Percentiles rank a stretch among this genome's conserved stretches.
phyloP scores from a whole-genome alignment of 2,888 invertebrate genomes.

The Agrotis puta region DNA sequence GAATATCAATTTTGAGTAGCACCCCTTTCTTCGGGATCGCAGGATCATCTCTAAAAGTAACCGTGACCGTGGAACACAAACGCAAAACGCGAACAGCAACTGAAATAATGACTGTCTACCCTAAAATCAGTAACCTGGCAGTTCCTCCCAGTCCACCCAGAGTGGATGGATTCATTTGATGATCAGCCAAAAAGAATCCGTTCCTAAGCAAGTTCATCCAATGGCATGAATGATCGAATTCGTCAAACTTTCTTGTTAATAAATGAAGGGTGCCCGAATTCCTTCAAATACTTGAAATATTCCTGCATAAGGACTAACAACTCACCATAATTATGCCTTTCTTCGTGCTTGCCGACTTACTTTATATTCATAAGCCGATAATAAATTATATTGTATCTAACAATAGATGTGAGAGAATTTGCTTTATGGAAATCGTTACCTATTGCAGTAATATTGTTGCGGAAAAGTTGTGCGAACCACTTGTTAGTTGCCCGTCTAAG shows the following conservation, averaged over 20 bases:
- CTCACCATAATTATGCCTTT: conserved; percentile 8
- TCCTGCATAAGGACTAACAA: not conserved
- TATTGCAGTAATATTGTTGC: conserved; percentile 7
- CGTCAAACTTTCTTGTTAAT: not conserved
- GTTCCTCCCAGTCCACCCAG: too few relatives aligned
- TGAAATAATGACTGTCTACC: too few relatives aligned
- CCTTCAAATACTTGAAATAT: not conserved
- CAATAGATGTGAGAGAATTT: conserved; percentile 24
- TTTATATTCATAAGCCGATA: conserved; percentile 25
- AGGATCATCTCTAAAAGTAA: too few relatives aligned
- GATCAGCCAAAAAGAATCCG: too few relatives aligned
- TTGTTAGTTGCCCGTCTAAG: conserved; percentile 21
- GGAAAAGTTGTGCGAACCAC: not conserved
- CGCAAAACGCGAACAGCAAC: too few relatives aligned
- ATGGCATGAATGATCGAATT: not conserved
- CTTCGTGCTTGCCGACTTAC: not conserved
- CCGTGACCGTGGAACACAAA: too few relatives aligned
- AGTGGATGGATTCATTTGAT: too few relatives aligned
- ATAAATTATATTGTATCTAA: conserved; percentile 30
- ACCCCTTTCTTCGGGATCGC: not conserved
- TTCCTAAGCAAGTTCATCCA: not conserved
- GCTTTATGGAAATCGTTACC: conserved; percentile 17
- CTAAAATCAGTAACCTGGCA: too few relatives aligned
- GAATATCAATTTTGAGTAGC: not conserved
- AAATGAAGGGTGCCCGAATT: not conserved